A percentile compares a stretch with the other conserved stretches of the same genome.
These are phyloP conservation scores for Chitala chitala DNA, from an alignment of 2,113 vertebrate species.

Conservation along the genomic window DNA sequence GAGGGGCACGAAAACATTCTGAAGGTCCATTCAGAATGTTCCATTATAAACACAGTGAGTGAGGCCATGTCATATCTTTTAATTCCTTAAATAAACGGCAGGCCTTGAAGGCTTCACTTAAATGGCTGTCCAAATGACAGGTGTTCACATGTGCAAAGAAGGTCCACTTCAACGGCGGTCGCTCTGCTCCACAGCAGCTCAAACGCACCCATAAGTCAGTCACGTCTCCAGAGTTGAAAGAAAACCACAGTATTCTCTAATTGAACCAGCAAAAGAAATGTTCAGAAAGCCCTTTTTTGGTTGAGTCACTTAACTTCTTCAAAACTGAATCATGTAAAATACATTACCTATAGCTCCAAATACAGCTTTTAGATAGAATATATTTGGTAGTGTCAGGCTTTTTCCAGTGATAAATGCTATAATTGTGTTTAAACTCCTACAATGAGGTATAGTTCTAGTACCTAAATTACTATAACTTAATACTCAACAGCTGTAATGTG, in stretches of 20 bases:
- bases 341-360: background rate
- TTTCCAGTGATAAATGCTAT: background rate
- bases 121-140: conserved; percentile 10
- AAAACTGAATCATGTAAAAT: background rate
- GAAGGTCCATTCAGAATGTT: background rate
- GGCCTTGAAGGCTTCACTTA: conserved; percentile 17
- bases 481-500: no score
- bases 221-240: background rate
- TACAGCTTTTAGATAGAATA: background rate
- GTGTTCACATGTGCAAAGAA: background rate
- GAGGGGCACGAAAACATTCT: background rate
- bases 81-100: conserved; percentile 8
- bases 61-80: background rate
- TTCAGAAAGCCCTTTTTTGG: background rate
- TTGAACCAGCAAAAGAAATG: background rate
- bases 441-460: no score
- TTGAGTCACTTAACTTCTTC: background rate
- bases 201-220: background rate
- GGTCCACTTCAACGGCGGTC: background rate
- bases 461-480: no score
- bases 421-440: background rate
- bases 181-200: background rate
- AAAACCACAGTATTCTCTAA: background rate
- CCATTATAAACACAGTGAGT: conserved; percentile 8
- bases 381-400: background rate